Conservation (phyloP, 2,888 invertebrate genomes). For the Diabrotica balteata region DNA sequence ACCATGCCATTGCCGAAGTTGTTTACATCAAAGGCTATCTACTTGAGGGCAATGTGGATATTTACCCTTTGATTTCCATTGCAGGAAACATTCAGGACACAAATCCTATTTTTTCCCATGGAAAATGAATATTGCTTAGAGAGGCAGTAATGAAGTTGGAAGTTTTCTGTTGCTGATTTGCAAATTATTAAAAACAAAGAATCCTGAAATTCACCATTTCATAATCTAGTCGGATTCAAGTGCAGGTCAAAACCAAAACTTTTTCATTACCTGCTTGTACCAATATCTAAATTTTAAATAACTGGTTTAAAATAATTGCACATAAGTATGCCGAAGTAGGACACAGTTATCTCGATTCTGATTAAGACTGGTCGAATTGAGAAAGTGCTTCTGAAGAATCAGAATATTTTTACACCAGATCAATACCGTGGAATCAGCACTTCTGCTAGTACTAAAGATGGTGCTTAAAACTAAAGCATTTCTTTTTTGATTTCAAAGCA, state of each 20-base stretch:
- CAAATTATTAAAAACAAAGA: slow-evolving; percentile 14
- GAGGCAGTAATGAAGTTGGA: neutral
- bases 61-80: slow-evolving; percentile 37
- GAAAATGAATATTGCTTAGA: neutral
- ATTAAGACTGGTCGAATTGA: slow-evolving; percentile 49
- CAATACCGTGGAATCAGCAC: slow-evolving; percentile 45
- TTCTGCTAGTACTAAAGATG: slow-evolving; percentile 38
- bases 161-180: slow-evolving; percentile 21
- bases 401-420: slow-evolving; percentile 32
- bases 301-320: slow-evolving; percentile 45
- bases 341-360: slow-evolving; percentile 50
- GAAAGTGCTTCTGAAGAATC: slow-evolving; percentile 35
- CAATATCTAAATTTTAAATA: slow-evolving; percentile 44
- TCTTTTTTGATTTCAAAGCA: slow-evolving; percentile 14
- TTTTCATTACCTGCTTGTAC: slow-evolving; percentile 43
- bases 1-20: slow-evolving; percentile 40
- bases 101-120: slow-evolving; percentile 14
- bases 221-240: too few species aligned
- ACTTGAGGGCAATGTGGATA: slow-evolving; percentile 39
- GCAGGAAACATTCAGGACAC: slow-evolving; percentile 10
- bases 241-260: slow-evolving; percentile 46
- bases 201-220: slow-evolving; percentile 32
- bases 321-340: slow-evolving; percentile 53
- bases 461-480: neutral
- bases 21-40: slow-evolving; percentile 37